These are phyloP conservation scores for Eilema caniola DNA, from an alignment of 2,888 invertebrate species.

Conservation along the genomic window DNA sequence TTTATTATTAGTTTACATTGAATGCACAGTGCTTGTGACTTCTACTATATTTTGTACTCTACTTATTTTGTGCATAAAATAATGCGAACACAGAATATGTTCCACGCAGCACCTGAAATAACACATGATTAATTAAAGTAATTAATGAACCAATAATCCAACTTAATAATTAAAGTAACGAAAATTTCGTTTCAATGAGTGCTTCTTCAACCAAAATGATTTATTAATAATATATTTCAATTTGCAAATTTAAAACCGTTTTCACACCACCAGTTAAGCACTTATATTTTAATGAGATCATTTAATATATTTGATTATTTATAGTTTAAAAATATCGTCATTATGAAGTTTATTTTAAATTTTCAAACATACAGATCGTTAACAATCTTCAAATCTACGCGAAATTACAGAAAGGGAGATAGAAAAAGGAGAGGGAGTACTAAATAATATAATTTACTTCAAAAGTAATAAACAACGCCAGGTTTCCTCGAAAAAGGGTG, in stretches of 20 bases:
- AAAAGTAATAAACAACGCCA: too few relatives aligned
- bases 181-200: conserved; percentile 29
- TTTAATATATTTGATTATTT: neutral
- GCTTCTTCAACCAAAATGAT: conserved; percentile 28
- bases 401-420: neutral
- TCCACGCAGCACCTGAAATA: conserved; percentile 73
- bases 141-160: conserved; percentile 38
- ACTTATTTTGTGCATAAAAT: conserved; percentile 71
- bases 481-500: too few relatives aligned
- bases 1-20: too few relatives aligned
- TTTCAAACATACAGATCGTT: neutral
- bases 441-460: too few relatives aligned
- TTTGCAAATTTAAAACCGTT: conserved; percentile 16
- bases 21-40: too few relatives aligned
- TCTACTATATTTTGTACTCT: conserved; percentile 16
- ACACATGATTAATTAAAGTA: conserved; percentile 39
- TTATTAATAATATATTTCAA: conserved; percentile 20
- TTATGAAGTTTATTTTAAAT: neutral
- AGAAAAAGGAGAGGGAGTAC: neutral
- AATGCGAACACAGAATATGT: conserved; percentile 79
- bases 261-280: neutral
- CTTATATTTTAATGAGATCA: conserved; percentile 1
- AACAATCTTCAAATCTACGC: neutral
- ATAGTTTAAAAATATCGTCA: neutral
- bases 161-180: conserved; percentile 40